Conservation (phyloP, 2,888 invertebrate genomes). For the Adelognathus sp. region DNA sequence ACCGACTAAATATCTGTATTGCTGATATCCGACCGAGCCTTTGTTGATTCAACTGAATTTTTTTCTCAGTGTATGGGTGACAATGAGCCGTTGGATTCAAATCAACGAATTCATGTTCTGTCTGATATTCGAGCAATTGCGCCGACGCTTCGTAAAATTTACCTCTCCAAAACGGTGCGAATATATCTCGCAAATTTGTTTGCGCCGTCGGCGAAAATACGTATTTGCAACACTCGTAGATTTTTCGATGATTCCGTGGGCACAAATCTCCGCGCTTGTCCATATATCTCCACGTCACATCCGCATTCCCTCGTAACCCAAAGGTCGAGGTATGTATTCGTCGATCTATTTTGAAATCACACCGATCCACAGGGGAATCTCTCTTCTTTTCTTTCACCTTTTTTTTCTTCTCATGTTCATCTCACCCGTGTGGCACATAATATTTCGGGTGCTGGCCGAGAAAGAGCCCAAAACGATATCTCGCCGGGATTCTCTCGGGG, state of each 20-base stretch:
- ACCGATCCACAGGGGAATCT: background rate
- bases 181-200: too few species aligned
- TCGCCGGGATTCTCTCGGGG: constrained; percentile 12
- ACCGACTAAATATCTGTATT: too few species aligned
- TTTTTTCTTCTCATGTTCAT: background rate
- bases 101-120: background rate
- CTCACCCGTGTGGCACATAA: background rate
- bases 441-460: background rate
- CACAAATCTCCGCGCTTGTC: background rate
- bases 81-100: too few species aligned
- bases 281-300: constrained; percentile 3
- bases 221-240: background rate
- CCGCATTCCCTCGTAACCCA: constrained; percentile 29
- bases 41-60: too few species aligned
- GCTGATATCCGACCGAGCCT: too few species aligned
- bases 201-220: background rate
- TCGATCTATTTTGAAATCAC: background rate
- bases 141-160: background rate
- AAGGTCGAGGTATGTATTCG: background rate
- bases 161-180: background rate
- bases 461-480: constrained; percentile 48
- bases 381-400: background rate
- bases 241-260: background rate
- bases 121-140: background rate
- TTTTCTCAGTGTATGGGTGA: background rate